Base-by-base conservation (phyloP, 2,888 invertebrate genomes). In the Herminia tarsipennalis region DNA sequence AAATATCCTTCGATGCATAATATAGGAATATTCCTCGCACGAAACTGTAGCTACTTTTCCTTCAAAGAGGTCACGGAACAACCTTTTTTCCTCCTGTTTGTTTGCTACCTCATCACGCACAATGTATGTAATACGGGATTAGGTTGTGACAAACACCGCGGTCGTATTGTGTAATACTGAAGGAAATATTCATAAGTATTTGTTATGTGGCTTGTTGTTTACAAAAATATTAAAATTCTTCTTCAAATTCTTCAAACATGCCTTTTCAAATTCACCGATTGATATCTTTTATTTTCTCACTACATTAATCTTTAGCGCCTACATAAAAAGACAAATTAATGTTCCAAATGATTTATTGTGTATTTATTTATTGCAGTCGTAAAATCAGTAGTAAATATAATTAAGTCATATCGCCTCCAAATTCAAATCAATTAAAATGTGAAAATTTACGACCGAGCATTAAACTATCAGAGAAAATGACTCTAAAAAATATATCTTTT, bases 21-120 rank as follows among this genome's bases (percentile, higher is more conserved):
- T 16, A 16, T 12, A 14, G 16, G 12, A 29, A 39, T 39, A 39
- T 39, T 30, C 17, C 24, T 12, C 9, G 5, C 39, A 24, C 17
- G 30, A 24, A 39, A 29, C 20, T n/a, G 12, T 18, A 28, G n/a
- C 17, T 25, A 12, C 20, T 12, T 38, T 30, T 30, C 17, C 28
- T 33, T 5, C 28, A 36, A 35, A 18, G 27, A 44, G 41, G 35
- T 44, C 35, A 39, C 1, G 29, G 16, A 5, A 28, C 18, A 18
- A 17, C 10, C 16, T 2, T 13, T 39, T 46, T 39, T 27, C 35
- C 35, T 40, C 39, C 42, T 56, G 24, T 46, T 62, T 51, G 35
- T 37, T 50, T 30, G 34, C 24, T 37, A 40, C 21, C 40, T 18
- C 34, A 24, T 44, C 41, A 36, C 3, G 27, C 21, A 9, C 6